These are phyloP conservation scores for Pseudobourletiella spinata DNA, from an alignment of 1,140 invertebrate species.

Conservation along the genomic window DNA sequence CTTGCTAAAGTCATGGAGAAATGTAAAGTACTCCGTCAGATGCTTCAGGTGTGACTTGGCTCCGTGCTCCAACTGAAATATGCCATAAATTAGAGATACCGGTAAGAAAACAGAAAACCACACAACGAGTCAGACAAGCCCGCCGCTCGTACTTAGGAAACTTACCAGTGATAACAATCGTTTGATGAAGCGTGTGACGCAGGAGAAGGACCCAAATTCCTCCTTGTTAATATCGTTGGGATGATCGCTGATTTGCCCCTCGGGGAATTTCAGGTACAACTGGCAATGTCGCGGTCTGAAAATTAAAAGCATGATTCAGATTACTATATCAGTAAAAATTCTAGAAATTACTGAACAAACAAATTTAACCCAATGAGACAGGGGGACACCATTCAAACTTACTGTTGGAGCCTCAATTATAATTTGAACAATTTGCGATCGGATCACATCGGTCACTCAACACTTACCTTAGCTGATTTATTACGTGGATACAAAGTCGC, in stretches of 20 bases:
- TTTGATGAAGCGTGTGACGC: constrained; percentile 82
- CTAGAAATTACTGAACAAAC: too few species aligned
- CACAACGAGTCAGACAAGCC: too few species aligned
- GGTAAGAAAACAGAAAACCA: constrained; percentile 32
- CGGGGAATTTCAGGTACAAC: constrained; percentile 60
- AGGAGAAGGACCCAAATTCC: constrained; percentile 70
- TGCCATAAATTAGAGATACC: too few species aligned
- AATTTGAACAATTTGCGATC: too few species aligned
- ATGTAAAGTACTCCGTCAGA: constrained; percentile 82
- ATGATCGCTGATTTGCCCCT: constrained; percentile 50
- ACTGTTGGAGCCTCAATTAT: too few species aligned
- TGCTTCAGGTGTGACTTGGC: constrained; percentile 76
- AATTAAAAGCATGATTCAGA: too few species aligned
- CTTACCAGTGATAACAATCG: constrained; percentile 75
- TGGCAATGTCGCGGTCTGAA: constrained; percentile 56
- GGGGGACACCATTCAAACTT: too few species aligned
- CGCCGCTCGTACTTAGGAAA: constrained; percentile 26
- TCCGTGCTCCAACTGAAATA: constrained; percentile 78
- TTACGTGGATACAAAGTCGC: constrained; percentile 84
- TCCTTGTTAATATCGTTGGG: constrained; percentile 49
- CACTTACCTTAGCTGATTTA: constrained; percentile 66
- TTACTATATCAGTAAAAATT: too few species aligned
- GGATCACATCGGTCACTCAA: too few species aligned
- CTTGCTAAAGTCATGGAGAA: constrained; percentile 85
- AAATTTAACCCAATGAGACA: too few species aligned